Evolutionary conservation across 2,797 vertebrate species (phyloP).

Genomic region (Paguma larvata): DNA sequence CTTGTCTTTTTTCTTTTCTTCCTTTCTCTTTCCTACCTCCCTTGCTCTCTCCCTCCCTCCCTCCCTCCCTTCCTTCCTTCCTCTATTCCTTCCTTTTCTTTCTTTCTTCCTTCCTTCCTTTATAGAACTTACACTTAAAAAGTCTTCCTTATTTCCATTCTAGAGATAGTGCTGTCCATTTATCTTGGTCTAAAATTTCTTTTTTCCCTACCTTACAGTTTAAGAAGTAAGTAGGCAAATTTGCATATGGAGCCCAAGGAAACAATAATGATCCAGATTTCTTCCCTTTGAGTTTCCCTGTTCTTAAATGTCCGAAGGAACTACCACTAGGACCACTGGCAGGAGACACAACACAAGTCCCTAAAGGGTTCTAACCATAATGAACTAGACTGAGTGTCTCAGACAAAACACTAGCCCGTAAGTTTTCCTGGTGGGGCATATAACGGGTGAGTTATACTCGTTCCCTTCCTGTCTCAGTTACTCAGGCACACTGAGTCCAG

Average conservation of each 20-base stretch:
- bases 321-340: accelerated
- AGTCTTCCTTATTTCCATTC: background rate
- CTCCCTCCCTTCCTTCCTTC: accelerated
- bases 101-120: background rate
- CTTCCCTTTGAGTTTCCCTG: background rate
- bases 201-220: background rate
- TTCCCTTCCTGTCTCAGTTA: background rate
- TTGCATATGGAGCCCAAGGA: background rate
- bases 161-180: background rate
- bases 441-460: accelerated
- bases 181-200: background rate
- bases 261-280: background rate
- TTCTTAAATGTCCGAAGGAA: background rate
- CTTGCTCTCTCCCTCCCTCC: no score
- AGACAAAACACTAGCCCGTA: accelerated
- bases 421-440: accelerated
- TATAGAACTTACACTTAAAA: background rate
- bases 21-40: background rate
- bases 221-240: background rate
- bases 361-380: background rate
- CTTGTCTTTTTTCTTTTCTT: background rate
- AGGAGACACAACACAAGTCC: background rate
- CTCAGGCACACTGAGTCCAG: background rate
- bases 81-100: no score
- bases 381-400: background rate